Evolutionary conservation across 1,140 invertebrate species (phyloP), one percentile per base, ranked within the genome.

Genomic region (Teleogryllus occipitalis): DNA sequence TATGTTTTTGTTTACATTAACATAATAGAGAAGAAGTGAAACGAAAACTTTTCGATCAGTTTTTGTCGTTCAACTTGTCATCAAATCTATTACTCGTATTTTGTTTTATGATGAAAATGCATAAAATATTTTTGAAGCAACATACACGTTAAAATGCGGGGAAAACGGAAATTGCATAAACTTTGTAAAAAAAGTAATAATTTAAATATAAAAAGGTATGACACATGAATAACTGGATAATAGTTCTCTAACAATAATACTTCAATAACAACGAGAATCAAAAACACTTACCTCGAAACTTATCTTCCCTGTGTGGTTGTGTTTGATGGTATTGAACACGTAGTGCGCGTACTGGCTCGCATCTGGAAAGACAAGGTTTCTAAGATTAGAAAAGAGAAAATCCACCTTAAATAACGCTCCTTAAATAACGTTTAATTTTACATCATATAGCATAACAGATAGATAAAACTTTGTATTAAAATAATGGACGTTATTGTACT

Each of bases 271-370:
- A 15, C 0, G 22, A 75, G 46, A 75, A 75, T n/a, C 14, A 46
- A 82, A 72, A 83, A 1, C 27, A 84, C 88, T 91, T 84, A 96
- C 96, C 91, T 97, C 95, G 85, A 97, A 97, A 85, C 92, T 97
- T 79, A 97, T 93, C 85, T 94, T 94, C 75, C 94, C 95, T 76
- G 91, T 92, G 80, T 92, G 90, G 85, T 96, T 95, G 83, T 94
- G 92, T 85, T 96, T 96, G 85, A 97, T 94, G 18, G 95, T 96
- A 86, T 95, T 96, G 90, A 97, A 97, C 22, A 97, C 95, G 83
- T 94, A 96, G 84, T 96, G 94, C 54, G 96, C 95, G 85, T 97
- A 97, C 82, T 94, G 93, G 54, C 92, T 93, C 3, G 95, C 93
- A 89, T 97, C 95, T 96, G 89, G 54, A 91, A 91, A 80, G 83